Evolutionary conservation across 1,140 invertebrate species (phyloP).

Genomic region (Potamilus streckersoni): DNA sequence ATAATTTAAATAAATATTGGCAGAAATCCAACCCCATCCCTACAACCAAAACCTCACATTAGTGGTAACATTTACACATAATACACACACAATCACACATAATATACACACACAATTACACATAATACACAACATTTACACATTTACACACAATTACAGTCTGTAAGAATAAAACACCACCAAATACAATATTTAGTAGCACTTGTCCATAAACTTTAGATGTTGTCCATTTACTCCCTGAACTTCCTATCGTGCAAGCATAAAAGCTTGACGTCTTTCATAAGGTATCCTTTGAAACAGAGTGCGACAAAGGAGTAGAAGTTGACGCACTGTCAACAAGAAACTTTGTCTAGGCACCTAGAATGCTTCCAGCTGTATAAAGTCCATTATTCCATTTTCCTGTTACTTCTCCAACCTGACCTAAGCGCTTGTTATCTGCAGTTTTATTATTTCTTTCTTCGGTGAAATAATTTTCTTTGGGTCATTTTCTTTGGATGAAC

Average conservation of each 20-base stretch:
- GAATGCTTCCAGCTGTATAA: background rate
- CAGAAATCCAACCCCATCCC: too few relatives aligned
- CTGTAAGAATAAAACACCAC: background rate
- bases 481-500: background rate
- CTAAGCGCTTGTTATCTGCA: background rate
- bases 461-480: background rate
- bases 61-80: too few relatives aligned
- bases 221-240: background rate
- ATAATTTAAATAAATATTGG: too few relatives aligned
- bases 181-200: background rate
- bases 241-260: background rate
- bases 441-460: background rate
- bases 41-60: too few relatives aligned
- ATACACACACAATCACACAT: too few relatives aligned
- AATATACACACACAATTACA: too few relatives aligned
- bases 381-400: conserved; percentile 4
- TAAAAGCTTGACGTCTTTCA: too few relatives aligned
- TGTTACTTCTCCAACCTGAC: background rate
- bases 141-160: conserved; percentile 12
- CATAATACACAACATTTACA: too few relatives aligned
- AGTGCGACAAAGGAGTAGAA: conserved; percentile 1
- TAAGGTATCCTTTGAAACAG: too few relatives aligned
- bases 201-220: conserved; percentile 1
- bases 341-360: background rate
- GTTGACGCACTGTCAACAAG: conserved; percentile 8